Evolutionary conservation across 2,797 vertebrate genomes (phyloP).

Genomic region (Scolopax bukidnonensis): DNA sequence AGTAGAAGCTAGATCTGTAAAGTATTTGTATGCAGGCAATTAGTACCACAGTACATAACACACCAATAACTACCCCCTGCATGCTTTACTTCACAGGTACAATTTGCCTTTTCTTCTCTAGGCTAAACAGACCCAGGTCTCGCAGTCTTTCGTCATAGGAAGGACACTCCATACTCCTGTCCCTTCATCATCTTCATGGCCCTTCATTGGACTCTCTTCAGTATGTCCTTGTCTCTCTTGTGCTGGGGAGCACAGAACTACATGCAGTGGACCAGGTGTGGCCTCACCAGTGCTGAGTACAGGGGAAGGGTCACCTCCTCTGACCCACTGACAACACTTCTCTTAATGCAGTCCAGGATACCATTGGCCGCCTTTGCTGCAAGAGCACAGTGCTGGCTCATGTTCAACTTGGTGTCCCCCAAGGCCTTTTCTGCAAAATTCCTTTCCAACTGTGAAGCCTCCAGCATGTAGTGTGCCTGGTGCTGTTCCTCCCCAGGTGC

Average conservation of each 20-base stretch:
- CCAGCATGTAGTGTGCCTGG: background rate
- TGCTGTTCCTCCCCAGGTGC: background rate
- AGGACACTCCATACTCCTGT: background rate
- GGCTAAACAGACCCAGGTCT: background rate
- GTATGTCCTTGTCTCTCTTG: background rate
- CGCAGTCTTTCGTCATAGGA: background rate
- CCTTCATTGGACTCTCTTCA: background rate
- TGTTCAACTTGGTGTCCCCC: background rate
- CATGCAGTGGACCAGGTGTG: background rate
- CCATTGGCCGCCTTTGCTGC: background rate
- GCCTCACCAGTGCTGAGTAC: background rate
- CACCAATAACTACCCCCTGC: background rate
- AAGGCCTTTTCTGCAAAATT: background rate
- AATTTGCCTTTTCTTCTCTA: background rate
- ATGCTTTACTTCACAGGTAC: background rate
- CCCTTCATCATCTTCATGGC: background rate
- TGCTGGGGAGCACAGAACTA: background rate
- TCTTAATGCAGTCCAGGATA: background rate
- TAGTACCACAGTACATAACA: background rate
- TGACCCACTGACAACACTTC: background rate
- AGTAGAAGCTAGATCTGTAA: background rate
- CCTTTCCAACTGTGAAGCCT: background rate
- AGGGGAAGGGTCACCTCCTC: background rate
- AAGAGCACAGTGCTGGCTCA: background rate
- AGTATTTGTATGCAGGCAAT: background rate